Percentiles rank a stretch among this genome's conserved stretches.
phyloP scores from a whole-genome alignment of 2,888 invertebrate species.

The Antheraea assamensis region DNA sequence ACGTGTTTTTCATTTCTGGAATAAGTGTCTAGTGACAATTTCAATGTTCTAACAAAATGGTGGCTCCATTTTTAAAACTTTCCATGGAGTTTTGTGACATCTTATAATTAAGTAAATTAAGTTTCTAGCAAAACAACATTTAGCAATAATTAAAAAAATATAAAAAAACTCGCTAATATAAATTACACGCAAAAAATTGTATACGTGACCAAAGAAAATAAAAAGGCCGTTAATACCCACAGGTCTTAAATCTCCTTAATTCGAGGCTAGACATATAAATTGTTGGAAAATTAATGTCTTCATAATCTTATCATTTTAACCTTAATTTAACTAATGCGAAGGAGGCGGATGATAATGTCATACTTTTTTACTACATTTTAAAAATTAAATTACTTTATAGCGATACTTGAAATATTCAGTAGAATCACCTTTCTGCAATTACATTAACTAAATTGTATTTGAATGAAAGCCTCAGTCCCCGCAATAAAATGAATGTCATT shows the following conservation, averaged over 20 bases:
- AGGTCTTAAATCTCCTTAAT: slow-evolving; percentile 9
- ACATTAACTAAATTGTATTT: slow-evolving; percentile 73
- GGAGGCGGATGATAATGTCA: slow-evolving; percentile 6
- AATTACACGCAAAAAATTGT: not conserved
- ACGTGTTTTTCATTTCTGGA: too few relatives aligned
- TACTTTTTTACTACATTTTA: not conserved
- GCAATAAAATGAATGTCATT: slow-evolving; percentile 70
- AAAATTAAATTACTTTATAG: slow-evolving; percentile 24
- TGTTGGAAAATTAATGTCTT: slow-evolving; percentile 13
- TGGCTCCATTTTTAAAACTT: too few relatives aligned
- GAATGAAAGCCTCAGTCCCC: slow-evolving; percentile 59
- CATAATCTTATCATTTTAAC: slow-evolving; percentile 15
- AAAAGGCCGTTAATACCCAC: not conserved
- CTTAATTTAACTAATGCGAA: slow-evolving; percentile 20
- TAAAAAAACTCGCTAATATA: not conserved
- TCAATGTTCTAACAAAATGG: too few relatives aligned
- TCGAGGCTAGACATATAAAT: slow-evolving; percentile 15
- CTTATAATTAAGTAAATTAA: not conserved
- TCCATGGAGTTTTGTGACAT: too few relatives aligned
- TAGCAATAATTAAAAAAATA: not conserved
- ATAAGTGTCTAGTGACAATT: too few relatives aligned
- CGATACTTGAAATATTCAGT: slow-evolving; percentile 24
- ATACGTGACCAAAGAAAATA: slow-evolving; percentile 12
- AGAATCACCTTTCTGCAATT: slow-evolving; percentile 45
- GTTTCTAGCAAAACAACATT: not conserved